Percentiles rank a stretch among this genome's conserved stretches.
Conservation (phyloP, 2,888 invertebrate species). For the Entomobrya proxima region DNA sequence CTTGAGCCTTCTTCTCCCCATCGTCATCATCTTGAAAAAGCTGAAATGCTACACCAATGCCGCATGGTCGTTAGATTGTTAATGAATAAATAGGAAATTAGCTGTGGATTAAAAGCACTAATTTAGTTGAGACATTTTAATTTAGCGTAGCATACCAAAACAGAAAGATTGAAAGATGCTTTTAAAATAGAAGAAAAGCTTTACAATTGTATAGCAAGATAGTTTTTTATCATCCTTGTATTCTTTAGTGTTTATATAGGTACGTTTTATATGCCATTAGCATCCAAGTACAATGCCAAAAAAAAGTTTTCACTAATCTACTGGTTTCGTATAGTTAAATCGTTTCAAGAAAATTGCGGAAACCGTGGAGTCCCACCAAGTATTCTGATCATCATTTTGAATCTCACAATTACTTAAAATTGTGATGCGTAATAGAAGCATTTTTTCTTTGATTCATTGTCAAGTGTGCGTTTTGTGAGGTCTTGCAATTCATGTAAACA, state of each 20-base stretch:
- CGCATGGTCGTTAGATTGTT: slow-evolving; percentile 40
- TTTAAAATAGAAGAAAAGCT: not conserved
- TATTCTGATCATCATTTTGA: slow-evolving; percentile 25
- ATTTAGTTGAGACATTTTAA: slow-evolving; percentile 60
- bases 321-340: not conserved
- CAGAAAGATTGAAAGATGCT: slow-evolving; percentile 31
- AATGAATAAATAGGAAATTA: slow-evolving; percentile 58
- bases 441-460: slow-evolving; percentile 18
- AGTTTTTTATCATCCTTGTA: not conserved
- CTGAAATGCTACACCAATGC: not conserved
- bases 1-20: not conserved
- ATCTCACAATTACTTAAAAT: not conserved
- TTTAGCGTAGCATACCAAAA: slow-evolving; percentile 57
- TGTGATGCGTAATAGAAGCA: not conserved
- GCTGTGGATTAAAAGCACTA: slow-evolving; percentile 48
- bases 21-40: not conserved
- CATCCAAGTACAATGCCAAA: slow-evolving; percentile 2
- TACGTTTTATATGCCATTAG: slow-evolving; percentile 18
- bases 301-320: slow-evolving; percentile 28
- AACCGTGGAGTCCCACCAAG: slow-evolving; percentile 62
- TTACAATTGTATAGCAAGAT: not conserved
- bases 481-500: not conserved
- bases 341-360: slow-evolving; percentile 55
- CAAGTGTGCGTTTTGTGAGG: slow-evolving; percentile 52
- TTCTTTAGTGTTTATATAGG: slow-evolving; percentile 17